These are phyloP conservation scores for Drosophila parvula DNA, from an alignment of 1,140 invertebrate genomes.

Conservation along the genomic window DNA sequence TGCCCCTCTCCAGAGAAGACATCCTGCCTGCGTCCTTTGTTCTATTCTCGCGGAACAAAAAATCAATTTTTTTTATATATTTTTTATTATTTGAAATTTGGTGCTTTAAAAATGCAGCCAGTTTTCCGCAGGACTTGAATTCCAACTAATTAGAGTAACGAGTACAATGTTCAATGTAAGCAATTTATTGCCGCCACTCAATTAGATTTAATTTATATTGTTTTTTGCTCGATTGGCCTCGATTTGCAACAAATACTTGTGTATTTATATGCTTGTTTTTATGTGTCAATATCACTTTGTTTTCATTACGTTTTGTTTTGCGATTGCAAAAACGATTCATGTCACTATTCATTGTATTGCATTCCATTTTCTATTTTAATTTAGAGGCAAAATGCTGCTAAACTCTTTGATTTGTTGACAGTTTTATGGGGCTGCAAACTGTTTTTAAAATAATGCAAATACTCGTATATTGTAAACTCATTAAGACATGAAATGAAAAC, in stretches of 20 bases:
- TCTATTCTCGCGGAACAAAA: slow-evolving; percentile 65
- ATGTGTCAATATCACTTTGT: slow-evolving; percentile 10
- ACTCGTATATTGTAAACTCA: no score
- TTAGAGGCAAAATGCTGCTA: background rate
- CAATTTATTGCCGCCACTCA: slow-evolving; percentile 6
- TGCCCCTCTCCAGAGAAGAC: background rate
- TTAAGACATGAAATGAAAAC: background rate
- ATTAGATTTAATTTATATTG: slow-evolving; percentile 22
- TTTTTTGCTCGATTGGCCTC: slow-evolving; percentile 1
- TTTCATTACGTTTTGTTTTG: slow-evolving; percentile 8
- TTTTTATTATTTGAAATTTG: background rate
- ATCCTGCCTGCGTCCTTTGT: slow-evolving; percentile 20
- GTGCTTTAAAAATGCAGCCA: background rate
- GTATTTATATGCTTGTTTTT: slow-evolving; percentile 6
- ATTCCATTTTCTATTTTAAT: slow-evolving; percentile 6
- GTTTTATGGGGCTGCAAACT: no score
- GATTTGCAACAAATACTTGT: background rate
- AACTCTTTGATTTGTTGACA: background rate
- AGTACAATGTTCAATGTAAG: no score
- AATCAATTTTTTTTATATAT: slow-evolving; percentile 48
- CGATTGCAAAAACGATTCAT: slow-evolving; percentile 12
- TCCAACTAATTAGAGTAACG: background rate
- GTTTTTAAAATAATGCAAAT: no score
- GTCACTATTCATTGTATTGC: background rate
- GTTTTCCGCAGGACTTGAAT: background rate